phyloP scores from a whole-genome alignment of 2,888 invertebrate species.

The Ophioninae sp. region DNA sequence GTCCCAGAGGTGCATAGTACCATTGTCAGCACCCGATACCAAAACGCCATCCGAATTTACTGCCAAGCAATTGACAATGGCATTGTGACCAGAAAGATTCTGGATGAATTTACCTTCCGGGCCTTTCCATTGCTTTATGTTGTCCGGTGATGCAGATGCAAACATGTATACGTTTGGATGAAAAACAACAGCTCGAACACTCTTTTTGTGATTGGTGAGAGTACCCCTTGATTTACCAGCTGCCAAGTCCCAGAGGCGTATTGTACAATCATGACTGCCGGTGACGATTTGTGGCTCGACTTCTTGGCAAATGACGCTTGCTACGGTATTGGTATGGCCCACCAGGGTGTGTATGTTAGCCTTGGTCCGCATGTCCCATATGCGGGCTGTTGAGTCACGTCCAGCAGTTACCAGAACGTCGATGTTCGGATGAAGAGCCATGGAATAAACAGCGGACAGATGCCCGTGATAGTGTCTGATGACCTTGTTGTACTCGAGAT shows the following conservation, averaged over 20 bases:
- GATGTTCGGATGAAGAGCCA: conserved; percentile 96
- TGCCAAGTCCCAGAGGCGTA: conserved; percentile 98
- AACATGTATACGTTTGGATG: conserved; percentile 95
- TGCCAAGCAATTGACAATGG: conserved; percentile 98
- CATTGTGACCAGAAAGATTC: conserved; percentile 97
- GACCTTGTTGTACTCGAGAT: conserved; percentile 98
- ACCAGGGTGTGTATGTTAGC: conserved; percentile 98
- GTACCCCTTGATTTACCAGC: conserved; percentile 97
- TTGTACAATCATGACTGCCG: conserved; percentile 97
- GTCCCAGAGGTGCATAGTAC: conserved; percentile 98
- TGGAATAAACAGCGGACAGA: conserved; percentile 96
- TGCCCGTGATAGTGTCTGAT: conserved; percentile 99
- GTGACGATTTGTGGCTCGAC: conserved; percentile 97
- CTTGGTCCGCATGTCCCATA: conserved; percentile 99
- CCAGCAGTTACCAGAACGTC: conserved; percentile 97
- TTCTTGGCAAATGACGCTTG: conserved; percentile 95
- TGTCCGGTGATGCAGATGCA: conserved; percentile 98
- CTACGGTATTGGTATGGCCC: conserved; percentile 98
- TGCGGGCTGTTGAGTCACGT: conserved; percentile 96
- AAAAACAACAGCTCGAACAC: conserved; percentile 89
- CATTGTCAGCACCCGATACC: conserved; percentile 99
- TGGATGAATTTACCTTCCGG: conserved; percentile 99
- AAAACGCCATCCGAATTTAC: conserved; percentile 97
- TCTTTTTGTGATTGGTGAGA: conserved; percentile 99
- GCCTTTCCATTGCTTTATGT: conserved; percentile 99